Evolutionary conservation across 2,888 invertebrate species (phyloP).

Genomic region (Tenthredo scrophulariae): DNA sequence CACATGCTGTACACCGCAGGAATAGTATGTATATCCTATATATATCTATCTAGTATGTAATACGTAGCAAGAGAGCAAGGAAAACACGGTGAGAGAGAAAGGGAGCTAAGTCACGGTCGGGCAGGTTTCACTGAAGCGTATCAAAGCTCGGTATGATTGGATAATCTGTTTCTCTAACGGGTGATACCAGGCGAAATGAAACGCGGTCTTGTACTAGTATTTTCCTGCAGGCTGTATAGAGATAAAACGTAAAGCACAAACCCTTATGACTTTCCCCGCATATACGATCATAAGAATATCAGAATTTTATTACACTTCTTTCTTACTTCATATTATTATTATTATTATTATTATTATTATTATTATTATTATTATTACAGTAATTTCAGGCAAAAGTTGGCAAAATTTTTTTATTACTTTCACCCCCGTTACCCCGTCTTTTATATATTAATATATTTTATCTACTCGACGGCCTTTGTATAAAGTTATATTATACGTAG

Average conservation of each 20-base stretch:
- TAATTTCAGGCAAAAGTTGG: background rate
- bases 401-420: background rate
- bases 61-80: background rate
- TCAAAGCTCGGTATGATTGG: conserved; percentile 56
- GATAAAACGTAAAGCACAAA: background rate
- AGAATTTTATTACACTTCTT: background rate
- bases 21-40: background rate
- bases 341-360: background rate
- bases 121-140: conserved; percentile 51
- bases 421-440: background rate
- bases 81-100: conserved; percentile 13
- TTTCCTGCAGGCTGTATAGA: background rate
- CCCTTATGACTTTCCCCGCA: background rate
- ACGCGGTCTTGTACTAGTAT: conserved; percentile 2
- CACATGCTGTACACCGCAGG: conserved; percentile 32
- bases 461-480: background rate
- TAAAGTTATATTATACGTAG: no score
- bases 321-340: background rate
- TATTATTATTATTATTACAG: background rate
- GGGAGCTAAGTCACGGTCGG: conserved; percentile 47
- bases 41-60: background rate
- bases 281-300: background rate
- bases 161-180: conserved; percentile 64
- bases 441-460: background rate
- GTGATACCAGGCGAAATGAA: conserved; percentile 52